A percentile compares a stretch with the other conserved stretches of the same genome.
Conservation (phyloP, 2,113 vertebrate species). For the Struthio camelus region DNA sequence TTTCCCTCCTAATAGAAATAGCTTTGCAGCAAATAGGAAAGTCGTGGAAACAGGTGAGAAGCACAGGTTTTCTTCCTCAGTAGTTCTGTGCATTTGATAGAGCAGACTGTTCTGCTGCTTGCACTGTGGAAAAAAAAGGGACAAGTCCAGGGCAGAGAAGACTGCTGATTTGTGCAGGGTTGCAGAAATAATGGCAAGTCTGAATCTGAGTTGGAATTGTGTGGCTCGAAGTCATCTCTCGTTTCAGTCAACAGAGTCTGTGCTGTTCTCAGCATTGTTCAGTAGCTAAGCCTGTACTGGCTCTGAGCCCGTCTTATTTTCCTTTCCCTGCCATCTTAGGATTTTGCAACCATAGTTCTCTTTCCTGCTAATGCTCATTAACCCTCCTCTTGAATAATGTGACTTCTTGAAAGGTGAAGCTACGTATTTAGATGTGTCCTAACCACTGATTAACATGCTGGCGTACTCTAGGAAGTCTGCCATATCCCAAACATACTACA, state of each 20-base stretch:
- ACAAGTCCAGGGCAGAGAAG: neutral
- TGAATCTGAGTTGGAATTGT: conserved; percentile 36
- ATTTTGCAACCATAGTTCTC: conserved; percentile 10
- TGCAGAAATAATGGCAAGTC: conserved; percentile 39
- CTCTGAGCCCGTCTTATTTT: conserved; percentile 7
- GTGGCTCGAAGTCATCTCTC: conserved; percentile 26
- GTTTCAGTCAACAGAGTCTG: conserved; percentile 31
- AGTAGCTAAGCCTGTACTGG: neutral
- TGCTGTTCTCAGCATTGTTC: neutral
- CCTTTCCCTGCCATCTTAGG: neutral
- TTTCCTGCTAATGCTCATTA: conserved; percentile 37
- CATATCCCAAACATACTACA: neutral
- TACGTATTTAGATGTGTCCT: neutral
- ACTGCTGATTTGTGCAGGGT: neutral
- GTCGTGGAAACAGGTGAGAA: neutral
- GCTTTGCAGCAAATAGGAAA: neutral
- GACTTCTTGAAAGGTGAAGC: conserved; percentile 4
- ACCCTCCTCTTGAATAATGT: neutral
- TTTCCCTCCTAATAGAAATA: neutral
- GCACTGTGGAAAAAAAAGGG: neutral
- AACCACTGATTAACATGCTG: conserved; percentile 25
- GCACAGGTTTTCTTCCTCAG: neutral
- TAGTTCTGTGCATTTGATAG: neutral
- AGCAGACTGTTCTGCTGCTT: neutral
- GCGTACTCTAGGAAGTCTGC: neutral